phyloP scores from a whole-genome alignment of 2,888 invertebrate species.

The Melanotus villosus region DNA sequence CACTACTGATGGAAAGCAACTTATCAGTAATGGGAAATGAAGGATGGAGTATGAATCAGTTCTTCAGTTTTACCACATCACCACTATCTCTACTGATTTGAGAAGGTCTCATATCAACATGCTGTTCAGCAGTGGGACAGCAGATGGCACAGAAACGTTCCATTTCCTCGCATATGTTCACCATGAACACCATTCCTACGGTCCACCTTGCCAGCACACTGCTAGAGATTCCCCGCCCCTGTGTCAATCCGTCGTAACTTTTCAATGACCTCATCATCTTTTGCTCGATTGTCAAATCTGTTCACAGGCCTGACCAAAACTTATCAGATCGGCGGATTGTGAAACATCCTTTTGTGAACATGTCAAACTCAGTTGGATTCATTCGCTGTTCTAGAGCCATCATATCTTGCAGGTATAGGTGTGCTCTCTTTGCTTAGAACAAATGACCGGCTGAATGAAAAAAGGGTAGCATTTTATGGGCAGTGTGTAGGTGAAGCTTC shows the following conservation, averaged over 20 bases:
- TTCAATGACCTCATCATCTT: conserved; percentile 50
- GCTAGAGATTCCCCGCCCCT: conserved; percentile 48
- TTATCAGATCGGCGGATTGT: no score
- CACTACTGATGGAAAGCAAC: conserved; percentile 35
- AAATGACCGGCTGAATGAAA: no score
- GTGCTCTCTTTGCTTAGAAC: no score
- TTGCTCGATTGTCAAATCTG: no score
- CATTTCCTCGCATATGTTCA: conserved; percentile 46
- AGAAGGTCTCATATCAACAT: conserved; percentile 45
- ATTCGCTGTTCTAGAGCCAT: no score
- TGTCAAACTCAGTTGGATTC: no score
- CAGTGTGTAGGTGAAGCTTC: no score
- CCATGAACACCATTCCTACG: conserved; percentile 38
- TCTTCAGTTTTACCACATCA: conserved; percentile 46
- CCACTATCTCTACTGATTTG: conserved; percentile 36
- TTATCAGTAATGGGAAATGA: conserved; percentile 41
- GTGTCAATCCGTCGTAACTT: conserved; percentile 36
- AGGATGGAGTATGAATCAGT: conserved; percentile 44
- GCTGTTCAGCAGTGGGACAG: conserved; percentile 30
- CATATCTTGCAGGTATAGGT: no score
- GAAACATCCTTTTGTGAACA: no score
- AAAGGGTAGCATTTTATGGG: no score
- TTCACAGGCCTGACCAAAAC: no score
- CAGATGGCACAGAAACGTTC: conserved; percentile 47
- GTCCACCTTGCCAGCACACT: conserved; percentile 49